phyloP scores from a whole-genome alignment of 2,888 invertebrate genomes.

The Parnassius glacialis region DNA sequence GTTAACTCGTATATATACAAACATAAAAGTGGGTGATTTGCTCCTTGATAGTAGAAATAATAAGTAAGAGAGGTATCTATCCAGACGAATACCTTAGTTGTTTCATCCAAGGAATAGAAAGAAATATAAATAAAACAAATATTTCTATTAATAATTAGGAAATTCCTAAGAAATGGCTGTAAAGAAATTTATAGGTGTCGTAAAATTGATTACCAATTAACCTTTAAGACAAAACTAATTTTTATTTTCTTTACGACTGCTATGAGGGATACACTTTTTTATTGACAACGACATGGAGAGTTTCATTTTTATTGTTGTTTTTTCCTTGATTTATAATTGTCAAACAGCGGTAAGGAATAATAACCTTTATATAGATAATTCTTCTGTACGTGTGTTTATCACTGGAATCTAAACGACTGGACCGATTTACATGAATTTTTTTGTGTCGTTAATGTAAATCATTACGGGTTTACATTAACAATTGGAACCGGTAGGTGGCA shows the following conservation, averaged over 20 bases:
- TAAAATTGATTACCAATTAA: constrained; percentile 18
- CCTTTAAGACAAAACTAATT: constrained; percentile 1
- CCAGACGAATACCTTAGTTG: no score
- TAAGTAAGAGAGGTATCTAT: no score
- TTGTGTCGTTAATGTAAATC: no score
- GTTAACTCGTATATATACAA: no score
- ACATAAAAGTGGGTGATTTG: no score
- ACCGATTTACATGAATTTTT: no score
- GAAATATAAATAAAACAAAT: not conserved
- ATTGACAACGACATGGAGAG: constrained; percentile 7
- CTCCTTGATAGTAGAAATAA: no score
- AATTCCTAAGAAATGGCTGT: not conserved
- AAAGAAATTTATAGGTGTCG: not conserved
- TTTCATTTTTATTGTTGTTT: constrained; percentile 3
- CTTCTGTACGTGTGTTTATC: no score
- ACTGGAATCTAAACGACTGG: no score
- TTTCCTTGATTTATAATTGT: constrained; percentile 6
- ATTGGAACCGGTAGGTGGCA: no score
- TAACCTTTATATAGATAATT: not conserved
- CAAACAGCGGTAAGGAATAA: constrained; percentile 10
- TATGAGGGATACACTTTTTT: not conserved
- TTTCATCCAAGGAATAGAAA: no score
- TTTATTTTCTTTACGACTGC: not conserved
- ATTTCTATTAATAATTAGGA: not conserved
- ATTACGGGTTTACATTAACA: no score